Conservation (phyloP, 2,888 invertebrate species). For the Gastrophysa polygoni region DNA sequence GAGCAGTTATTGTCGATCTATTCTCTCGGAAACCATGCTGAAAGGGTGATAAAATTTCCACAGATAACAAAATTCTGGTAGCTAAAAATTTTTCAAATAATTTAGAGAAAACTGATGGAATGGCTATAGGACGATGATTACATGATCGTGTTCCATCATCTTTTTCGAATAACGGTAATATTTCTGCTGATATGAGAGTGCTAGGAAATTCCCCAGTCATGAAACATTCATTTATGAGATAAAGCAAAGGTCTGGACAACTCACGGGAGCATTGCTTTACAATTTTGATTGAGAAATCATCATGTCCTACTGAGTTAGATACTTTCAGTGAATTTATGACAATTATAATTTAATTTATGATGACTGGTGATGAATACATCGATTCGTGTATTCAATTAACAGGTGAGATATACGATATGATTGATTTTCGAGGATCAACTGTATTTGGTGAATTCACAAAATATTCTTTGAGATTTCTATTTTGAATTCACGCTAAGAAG, state of each 20-base stretch:
- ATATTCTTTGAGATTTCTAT: not conserved
- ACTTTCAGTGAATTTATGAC: not conserved
- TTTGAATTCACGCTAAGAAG: not conserved
- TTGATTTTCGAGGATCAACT: not conserved
- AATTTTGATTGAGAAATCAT: not conserved
- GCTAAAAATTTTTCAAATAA: not conserved
- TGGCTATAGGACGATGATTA: not conserved
- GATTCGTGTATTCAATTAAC: too few relatives aligned
- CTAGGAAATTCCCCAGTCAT: not conserved
- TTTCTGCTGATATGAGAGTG: not conserved
- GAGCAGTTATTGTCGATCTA: not conserved
- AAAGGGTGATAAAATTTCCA: not conserved
- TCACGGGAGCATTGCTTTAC: not conserved
- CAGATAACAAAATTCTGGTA: not conserved
- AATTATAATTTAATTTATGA: not conserved
- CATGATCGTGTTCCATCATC: not conserved
- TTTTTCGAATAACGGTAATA: not conserved
- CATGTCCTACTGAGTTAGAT: not conserved
- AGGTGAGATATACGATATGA: not conserved
- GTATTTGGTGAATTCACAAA: not conserved
- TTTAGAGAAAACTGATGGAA: not conserved
- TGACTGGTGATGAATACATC: not conserved
- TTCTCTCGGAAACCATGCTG: too few relatives aligned
- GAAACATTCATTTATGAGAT: not conserved
- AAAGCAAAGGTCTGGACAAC: not conserved